These are phyloP conservation scores for Cavia porcellus DNA, from an alignment of 2,113 vertebrate genomes.

Conservation along the genomic window DNA sequence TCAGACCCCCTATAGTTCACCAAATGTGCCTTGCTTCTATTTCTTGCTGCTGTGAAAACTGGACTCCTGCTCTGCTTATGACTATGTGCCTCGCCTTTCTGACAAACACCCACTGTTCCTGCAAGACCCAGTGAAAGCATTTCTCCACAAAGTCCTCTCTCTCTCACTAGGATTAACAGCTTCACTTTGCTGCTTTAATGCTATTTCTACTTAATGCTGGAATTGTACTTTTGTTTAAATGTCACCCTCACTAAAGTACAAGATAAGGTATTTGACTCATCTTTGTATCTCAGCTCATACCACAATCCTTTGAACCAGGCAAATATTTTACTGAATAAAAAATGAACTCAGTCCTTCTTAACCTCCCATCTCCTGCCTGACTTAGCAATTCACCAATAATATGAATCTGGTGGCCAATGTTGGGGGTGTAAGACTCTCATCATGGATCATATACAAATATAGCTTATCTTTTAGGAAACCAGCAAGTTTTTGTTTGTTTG, in stretches of 20 bases:
- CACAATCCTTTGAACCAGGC: conserved; percentile 15
- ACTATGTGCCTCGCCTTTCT: not conserved
- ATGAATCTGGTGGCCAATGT: not conserved
- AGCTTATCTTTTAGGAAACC: conserved; percentile 32
- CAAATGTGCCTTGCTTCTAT: conserved; percentile 4
- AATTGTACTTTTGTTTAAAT: conserved; percentile 32
- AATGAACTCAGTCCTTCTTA: conserved; percentile 37
- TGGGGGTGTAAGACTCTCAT: not conserved
- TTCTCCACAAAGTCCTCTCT: conserved; percentile 32
- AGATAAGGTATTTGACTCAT: conserved; percentile 17
- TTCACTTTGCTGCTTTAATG: not conserved
- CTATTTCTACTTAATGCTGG: not conserved
- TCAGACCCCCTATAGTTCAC: not conserved
- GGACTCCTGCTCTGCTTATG: not conserved
- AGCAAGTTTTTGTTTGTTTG: not conserved
- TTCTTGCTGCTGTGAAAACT: not conserved
- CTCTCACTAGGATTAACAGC: not conserved
- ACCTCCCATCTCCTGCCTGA: not conserved
- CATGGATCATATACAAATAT: not conserved
- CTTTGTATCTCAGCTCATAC: conserved; percentile 26
- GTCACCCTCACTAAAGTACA: not conserved
- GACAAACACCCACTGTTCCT: not conserved
- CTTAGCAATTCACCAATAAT: conserved; percentile 4
- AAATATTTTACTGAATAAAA: conserved; percentile 42
- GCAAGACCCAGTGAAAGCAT: not conserved